A percentile compares a stretch with the other conserved stretches of the same genome.
Conservation (phyloP, 2,797 vertebrate species). For the Bucorvus abyssinicus region DNA sequence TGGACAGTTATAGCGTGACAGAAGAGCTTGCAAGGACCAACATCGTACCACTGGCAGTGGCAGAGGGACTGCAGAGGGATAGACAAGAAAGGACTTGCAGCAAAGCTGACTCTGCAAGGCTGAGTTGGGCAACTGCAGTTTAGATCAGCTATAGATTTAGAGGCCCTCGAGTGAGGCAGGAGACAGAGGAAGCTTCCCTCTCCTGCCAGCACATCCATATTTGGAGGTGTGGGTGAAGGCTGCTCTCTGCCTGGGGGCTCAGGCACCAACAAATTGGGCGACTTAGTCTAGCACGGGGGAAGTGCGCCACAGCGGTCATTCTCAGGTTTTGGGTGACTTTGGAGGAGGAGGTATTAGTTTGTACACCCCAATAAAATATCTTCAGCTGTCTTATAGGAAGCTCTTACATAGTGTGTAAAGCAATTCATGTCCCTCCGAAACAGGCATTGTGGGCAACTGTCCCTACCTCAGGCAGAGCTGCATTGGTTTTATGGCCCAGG, state of each 20-base stretch:
- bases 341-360: background rate
- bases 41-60: accelerated
- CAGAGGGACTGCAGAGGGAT: slow-evolving; percentile 17
- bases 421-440: background rate
- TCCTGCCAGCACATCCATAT: slow-evolving; percentile 34
- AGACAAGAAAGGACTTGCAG: slow-evolving; percentile 47
- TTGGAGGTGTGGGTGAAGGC: slow-evolving; percentile 21
- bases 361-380: background rate
- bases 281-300: background rate
- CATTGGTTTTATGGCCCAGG: background rate
- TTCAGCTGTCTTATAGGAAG: background rate
- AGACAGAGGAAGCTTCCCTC: slow-evolving; percentile 8
- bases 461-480: background rate
- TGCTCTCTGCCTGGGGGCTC: background rate
- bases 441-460: accelerated
- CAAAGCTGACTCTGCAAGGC: slow-evolving; percentile 54
- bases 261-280: background rate
- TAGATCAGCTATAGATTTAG: slow-evolving; percentile 61
- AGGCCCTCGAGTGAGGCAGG: slow-evolving; percentile 59
- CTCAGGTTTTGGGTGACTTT: background rate
- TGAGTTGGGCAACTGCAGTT: slow-evolving; percentile 45
- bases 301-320: background rate
- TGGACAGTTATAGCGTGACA: background rate
- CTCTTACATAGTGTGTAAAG: background rate
- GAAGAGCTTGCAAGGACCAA: background rate